A percentile compares a stretch with the other conserved stretches of the same genome.
These are phyloP conservation scores for Drosophila phalerata DNA, from an alignment of 2,888 invertebrate species.

Conservation along the genomic window DNA sequence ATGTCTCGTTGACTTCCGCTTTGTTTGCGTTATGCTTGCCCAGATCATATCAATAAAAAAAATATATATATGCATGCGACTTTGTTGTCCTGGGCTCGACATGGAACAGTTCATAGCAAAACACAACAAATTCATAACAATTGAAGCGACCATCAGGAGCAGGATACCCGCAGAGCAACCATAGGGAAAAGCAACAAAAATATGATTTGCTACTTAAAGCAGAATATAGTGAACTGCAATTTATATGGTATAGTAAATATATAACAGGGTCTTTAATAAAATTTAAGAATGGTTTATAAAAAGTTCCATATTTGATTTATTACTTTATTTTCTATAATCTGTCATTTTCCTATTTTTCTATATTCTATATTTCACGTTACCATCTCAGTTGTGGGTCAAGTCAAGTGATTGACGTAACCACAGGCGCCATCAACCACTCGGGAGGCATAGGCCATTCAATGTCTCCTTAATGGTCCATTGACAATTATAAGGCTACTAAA, in stretches of 20 bases:
- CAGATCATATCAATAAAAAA: constrained; percentile 69
- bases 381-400: constrained; percentile 34
- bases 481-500: constrained; percentile 78
- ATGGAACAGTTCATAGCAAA: constrained; percentile 10
- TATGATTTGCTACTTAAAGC: constrained; percentile 30
- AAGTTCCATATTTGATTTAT: not conserved
- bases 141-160: constrained; percentile 41
- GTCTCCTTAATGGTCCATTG: constrained; percentile 70
- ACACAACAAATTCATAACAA: constrained; percentile 59
- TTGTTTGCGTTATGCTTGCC: constrained; percentile 55
- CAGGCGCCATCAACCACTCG: constrained; percentile 40
- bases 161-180: constrained; percentile 6
- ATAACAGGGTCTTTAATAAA: not conserved
- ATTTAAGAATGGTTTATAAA: not conserved
- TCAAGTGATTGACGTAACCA: constrained; percentile 67
- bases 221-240: constrained; percentile 6
- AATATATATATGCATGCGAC: constrained; percentile 43
- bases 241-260: not conserved
- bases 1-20: constrained; percentile 63
- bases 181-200: constrained; percentile 47
- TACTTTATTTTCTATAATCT: not conserved
- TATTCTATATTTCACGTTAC: constrained; percentile 25
- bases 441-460: constrained; percentile 26
- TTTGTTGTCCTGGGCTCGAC: constrained; percentile 16
- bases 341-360: not conserved